phyloP scores from a whole-genome alignment of 2,888 invertebrate genomes.

The Punctoribates punctum region DNA sequence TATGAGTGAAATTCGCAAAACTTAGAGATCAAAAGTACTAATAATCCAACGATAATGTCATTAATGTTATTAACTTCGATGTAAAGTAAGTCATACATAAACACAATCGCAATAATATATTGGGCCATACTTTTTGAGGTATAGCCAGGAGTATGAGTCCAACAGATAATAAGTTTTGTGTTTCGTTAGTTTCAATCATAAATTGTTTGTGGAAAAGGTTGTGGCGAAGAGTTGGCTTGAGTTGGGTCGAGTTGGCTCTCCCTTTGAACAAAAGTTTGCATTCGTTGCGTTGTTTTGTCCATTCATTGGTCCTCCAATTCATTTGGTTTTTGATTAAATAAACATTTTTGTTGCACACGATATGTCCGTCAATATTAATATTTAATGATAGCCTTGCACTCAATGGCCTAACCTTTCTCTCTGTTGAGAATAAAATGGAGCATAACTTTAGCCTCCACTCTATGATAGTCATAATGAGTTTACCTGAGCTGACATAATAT shows the following conservation, averaged over 20 bases:
- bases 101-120: not conserved
- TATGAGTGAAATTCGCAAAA: not conserved
- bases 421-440: not conserved
- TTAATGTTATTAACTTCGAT: slow-evolving; percentile 4
- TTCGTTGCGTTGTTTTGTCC: not conserved
- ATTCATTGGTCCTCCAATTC: not conserved
- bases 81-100: slow-evolving; percentile 10
- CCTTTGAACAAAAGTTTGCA: no score
- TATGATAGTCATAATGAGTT: slow-evolving; percentile 9
- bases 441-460: not conserved
- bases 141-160: no score
- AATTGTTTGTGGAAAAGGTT: not conserved
- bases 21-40: not conserved
- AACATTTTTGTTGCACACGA: slow-evolving; percentile 35
- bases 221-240: not conserved
- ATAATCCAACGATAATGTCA: not conserved
- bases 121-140: not conserved
- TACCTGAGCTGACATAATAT: slow-evolving; percentile 16
- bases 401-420: slow-evolving; percentile 16
- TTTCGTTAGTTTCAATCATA: not conserved
- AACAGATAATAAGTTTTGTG: no score
- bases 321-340: slow-evolving; percentile 29
- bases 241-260: not conserved
- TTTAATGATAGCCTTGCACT: slow-evolving; percentile 34
- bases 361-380: slow-evolving; percentile 35